Conservation (phyloP, 2,888 invertebrate genomes). For the Rhagium mordax region DNA sequence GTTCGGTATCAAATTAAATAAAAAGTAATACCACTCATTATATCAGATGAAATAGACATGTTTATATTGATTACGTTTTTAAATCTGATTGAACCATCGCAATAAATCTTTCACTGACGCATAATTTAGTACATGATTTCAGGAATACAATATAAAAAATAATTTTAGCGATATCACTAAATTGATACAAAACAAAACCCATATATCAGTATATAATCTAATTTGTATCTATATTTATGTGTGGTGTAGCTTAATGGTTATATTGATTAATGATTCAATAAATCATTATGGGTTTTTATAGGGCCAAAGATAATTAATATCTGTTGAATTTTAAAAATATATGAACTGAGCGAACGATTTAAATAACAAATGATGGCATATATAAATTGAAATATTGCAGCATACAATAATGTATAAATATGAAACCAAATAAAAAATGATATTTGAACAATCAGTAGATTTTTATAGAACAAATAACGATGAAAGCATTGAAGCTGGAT, state of each 20-base stretch:
- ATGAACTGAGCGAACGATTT: slow-evolving; percentile 7
- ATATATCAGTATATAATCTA: slow-evolving; percentile 18
- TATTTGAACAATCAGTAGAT: slow-evolving; percentile 6
- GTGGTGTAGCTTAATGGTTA: slow-evolving; percentile 10
- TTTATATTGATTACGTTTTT: background rate
- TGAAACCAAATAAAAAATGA: background rate
- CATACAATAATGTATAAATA: background rate
- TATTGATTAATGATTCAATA: slow-evolving; percentile 30
- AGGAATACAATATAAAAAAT: slow-evolving; percentile 2
- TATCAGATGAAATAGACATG: background rate
- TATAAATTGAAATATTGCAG: slow-evolving; percentile 3
- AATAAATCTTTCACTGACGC: background rate
- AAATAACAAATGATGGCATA: slow-evolving; percentile 18
- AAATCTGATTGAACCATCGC: background rate
- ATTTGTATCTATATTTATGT: slow-evolving; percentile 30
- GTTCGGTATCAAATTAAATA: background rate
- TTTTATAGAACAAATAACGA: background rate
- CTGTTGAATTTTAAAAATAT: slow-evolving; percentile 20
- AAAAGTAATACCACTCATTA: background rate
- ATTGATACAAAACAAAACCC: slow-evolving; percentile 1
- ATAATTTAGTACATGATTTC: background rate
- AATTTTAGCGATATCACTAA: background rate
- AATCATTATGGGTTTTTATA: slow-evolving; percentile 21
- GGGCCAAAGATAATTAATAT: slow-evolving; percentile 19
- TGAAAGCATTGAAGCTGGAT: background rate